These are phyloP conservation scores for Mesorhabditis spiculigera DNA, from an alignment of 2,888 invertebrate genomes.

Conservation along the genomic window DNA sequence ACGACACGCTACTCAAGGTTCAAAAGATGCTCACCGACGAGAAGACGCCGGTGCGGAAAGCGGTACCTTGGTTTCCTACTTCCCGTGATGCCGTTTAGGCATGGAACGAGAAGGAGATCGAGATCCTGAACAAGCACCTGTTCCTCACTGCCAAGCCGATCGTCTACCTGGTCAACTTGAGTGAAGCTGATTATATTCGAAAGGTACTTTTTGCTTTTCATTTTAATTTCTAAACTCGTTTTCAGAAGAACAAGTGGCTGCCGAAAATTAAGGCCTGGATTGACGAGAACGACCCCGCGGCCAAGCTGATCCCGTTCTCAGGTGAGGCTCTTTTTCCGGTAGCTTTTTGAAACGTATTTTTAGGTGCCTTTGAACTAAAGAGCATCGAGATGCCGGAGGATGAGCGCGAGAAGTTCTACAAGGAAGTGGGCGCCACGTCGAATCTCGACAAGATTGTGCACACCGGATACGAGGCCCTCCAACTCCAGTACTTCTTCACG, in stretches of 20 bases:
- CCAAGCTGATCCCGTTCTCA: constrained; percentile 86
- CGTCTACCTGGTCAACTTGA: constrained; percentile 91
- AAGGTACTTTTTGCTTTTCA: constrained; percentile 69
- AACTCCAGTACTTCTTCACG: constrained; percentile 93
- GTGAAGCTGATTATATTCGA: constrained; percentile 94
- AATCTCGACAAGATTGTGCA: constrained; percentile 73
- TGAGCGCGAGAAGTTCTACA: constrained; percentile 75
- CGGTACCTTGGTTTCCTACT: constrained; percentile 66
- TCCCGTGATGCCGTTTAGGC: constrained; percentile 67
- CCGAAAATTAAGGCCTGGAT: constrained; percentile 97
- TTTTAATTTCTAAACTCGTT: background rate
- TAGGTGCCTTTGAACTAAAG: constrained; percentile 77
- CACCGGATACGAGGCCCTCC: constrained; percentile 91
- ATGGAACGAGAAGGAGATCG: constrained; percentile 65
- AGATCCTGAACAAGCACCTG: constrained; percentile 84
- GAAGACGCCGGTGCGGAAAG: constrained; percentile 82
- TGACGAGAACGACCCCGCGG: constrained; percentile 88
- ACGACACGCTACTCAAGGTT: constrained; percentile 83
- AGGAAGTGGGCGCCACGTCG: constrained; percentile 66
- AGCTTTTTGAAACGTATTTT: background rate
- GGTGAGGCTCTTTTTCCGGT: constrained; percentile 60
- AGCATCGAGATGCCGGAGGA: constrained; percentile 77
- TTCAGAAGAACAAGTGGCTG: constrained; percentile 65
- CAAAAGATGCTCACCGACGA: constrained; percentile 77
- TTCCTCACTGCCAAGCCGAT: constrained; percentile 96